Evolutionary conservation across 2,888 invertebrate genomes (phyloP), one percentile per base, ranked within the genome.

Genomic region (Rutpela maculata): DNA sequence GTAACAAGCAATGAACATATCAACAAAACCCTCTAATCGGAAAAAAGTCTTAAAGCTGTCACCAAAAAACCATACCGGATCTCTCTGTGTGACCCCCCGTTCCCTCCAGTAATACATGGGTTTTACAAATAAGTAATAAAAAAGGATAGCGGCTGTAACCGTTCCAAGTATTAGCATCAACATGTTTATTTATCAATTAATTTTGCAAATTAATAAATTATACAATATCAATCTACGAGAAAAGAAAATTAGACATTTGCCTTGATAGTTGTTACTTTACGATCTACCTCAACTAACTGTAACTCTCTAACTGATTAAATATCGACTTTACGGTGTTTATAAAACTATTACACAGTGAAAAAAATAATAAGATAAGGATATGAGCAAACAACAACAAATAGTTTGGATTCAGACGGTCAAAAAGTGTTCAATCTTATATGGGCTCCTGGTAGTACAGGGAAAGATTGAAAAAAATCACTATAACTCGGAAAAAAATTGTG

Each of bases 71-170:
- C 78, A 77, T 66, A 57, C 43, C 26, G 82, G 81, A 17, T 80
- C 77, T 10, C 70, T 73, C 75, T 83, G 82, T 19, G 76, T 76
- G 0, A 84, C 81, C 15, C 80, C 81, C 17, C 68, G 57, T 10
- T 78, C 68, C 43, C 66, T 81, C 84, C 84, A 84, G 56, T 80
- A 82, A 50, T 43, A 72, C 65, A 80, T 75, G 0, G 81, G 81
- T 60, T 74, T 78, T 43, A 80, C 56, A 7, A 71, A 66, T 15
- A 26, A 35, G 17, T 77, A 79, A 26, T 79, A 79, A 43, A 79
- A 67, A 10, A 78, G 5, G 38, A 11, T 10, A 11, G 6, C 65
- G 1, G 18, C 43, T 15, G 7, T 3, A 11, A 11, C 18, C 10
- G 15, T 12, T 15, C 17, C 65, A 19, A 65, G 31, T 0, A 65